Conservation (phyloP, 2,113 vertebrate genomes). For the Hypomesus transpacificus region DNA sequence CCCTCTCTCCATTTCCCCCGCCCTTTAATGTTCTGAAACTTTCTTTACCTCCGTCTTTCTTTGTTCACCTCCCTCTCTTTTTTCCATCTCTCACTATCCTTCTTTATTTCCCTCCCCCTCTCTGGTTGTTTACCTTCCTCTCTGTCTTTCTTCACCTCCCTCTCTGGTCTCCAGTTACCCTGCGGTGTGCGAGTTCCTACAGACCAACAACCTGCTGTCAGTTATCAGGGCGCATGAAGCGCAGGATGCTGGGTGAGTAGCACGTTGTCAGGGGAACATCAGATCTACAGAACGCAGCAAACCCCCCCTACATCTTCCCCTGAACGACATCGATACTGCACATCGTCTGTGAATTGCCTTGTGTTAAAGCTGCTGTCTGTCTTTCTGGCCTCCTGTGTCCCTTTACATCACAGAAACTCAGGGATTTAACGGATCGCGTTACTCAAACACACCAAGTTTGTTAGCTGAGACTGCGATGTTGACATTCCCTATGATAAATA, state of each 20-base stretch:
- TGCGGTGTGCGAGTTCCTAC: slow-evolving; percentile 94
- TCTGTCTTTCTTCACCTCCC: slow-evolving; percentile 19
- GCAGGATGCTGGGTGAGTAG: slow-evolving; percentile 70
- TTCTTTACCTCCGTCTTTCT: neutral
- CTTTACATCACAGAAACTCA: too few relatives aligned
- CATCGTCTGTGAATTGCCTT: too few relatives aligned
- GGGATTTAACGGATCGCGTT: too few relatives aligned
- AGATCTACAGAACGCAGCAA: neutral
- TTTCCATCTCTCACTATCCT: neutral
- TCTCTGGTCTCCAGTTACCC: slow-evolving; percentile 79
- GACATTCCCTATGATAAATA: too few relatives aligned
- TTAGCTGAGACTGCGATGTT: too few relatives aligned
- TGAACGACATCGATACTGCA: too few relatives aligned
- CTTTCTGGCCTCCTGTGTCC: too few relatives aligned
- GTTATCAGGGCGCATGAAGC: slow-evolving; percentile 93
- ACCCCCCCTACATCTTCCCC: too few relatives aligned
- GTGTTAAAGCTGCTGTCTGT: too few relatives aligned
- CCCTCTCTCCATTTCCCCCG: neutral
- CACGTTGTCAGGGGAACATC: neutral
- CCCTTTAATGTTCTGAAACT: neutral
- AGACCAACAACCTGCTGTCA: slow-evolving; percentile 97
- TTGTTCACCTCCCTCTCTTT: neutral
- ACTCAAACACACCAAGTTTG: too few relatives aligned
- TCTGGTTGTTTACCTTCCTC: neutral
- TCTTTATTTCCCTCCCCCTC: too few relatives aligned